These are phyloP conservation scores for Dryoscopus gambensis DNA, from an alignment of 2,113 vertebrate species.

Conservation along the genomic window DNA sequence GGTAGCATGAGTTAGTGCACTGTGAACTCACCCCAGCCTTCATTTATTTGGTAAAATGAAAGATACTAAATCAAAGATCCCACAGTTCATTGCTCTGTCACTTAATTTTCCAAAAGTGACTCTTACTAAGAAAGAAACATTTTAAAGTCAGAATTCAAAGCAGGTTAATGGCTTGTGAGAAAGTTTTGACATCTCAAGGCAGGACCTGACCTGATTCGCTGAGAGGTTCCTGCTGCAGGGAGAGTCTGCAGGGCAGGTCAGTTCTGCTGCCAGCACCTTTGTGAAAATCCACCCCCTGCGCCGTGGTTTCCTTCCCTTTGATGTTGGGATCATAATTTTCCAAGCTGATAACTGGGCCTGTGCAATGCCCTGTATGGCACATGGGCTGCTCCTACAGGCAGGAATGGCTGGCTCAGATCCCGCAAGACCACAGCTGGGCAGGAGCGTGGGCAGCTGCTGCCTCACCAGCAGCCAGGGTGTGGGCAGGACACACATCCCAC, in stretches of 20 bases:
- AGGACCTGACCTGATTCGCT: background rate
- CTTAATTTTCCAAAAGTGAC: background rate
- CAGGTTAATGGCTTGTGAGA: background rate
- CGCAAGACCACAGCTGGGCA: rapidly evolving
- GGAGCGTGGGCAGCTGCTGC: background rate
- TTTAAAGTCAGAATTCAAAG: background rate
- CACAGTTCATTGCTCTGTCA: background rate
- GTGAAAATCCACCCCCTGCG: background rate
- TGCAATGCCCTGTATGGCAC: background rate
- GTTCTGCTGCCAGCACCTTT: background rate
- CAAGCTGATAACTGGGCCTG: background rate
- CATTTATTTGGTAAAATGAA: background rate
- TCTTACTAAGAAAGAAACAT: background rate
- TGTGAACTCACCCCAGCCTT: background rate
- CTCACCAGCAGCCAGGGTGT: background rate
- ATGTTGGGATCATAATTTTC: background rate
- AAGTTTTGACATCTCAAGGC: background rate
- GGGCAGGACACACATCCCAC: background rate
- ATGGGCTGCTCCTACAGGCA: background rate
- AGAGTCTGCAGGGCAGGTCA: background rate
- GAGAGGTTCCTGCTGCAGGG: background rate
- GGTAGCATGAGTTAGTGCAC: background rate
- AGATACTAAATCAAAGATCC: background rate
- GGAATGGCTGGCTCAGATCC: rapidly evolving
- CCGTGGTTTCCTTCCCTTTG: background rate